phyloP scores from a whole-genome alignment of 2,797 vertebrate species.

The Lepilemur septentrionalis region DNA sequence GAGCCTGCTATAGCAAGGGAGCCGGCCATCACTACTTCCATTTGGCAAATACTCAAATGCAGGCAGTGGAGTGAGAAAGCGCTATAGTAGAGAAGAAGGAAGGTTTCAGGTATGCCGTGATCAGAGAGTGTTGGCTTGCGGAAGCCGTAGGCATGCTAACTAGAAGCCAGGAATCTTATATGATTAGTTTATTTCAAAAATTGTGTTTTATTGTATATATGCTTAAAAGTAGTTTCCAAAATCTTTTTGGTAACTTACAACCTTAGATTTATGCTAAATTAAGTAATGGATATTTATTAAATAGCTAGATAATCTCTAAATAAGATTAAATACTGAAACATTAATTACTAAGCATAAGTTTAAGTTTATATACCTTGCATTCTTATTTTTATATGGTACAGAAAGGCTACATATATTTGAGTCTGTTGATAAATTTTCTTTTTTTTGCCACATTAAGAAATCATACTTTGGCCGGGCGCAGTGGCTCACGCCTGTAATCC shows the following conservation, averaged over 20 bases:
- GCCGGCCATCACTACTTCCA: background rate
- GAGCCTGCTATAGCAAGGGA: background rate
- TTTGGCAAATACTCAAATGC: background rate
- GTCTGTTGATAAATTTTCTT: background rate
- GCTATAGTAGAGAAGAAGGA: background rate
- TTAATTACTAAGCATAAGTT: background rate
- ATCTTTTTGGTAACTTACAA: background rate
- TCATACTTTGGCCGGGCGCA: no score
- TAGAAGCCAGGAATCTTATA: background rate
- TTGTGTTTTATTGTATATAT: background rate
- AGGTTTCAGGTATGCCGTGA: background rate
- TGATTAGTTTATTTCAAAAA: background rate
- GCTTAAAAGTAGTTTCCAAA: background rate
- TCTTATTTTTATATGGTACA: background rate
- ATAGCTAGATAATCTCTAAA: background rate
- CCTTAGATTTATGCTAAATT: background rate
- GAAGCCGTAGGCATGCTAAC: background rate
- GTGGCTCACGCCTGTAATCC: no score
- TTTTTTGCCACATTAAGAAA: background rate
- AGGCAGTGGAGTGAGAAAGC: background rate
- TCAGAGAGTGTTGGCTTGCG: background rate
- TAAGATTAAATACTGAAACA: conserved; percentile 11
- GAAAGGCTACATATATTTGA: background rate
- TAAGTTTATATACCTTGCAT: background rate
- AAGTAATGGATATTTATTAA: background rate